Evolutionary conservation across 2,113 vertebrate species (phyloP).

Genomic region (Macrotus californicus): DNA sequence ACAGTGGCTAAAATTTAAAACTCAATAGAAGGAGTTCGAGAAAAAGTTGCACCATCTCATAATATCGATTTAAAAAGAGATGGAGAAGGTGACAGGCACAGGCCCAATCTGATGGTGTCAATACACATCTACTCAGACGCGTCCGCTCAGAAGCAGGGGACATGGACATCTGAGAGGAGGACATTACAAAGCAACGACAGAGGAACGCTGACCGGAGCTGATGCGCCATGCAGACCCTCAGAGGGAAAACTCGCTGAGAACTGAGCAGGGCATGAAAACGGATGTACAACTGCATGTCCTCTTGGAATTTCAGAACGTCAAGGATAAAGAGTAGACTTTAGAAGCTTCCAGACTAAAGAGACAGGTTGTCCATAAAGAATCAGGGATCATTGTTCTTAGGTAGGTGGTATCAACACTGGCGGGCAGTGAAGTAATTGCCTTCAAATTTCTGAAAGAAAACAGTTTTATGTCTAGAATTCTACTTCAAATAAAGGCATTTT

Average conservation of each 20-base stretch:
- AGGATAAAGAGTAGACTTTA: background rate
- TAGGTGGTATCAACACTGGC: background rate
- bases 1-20: background rate
- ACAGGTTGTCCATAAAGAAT: background rate
- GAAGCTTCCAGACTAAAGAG: background rate
- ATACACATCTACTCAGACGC: background rate
- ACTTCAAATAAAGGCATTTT: constrained; percentile 1
- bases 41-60: background rate
- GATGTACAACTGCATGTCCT: background rate
- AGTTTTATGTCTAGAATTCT: background rate
- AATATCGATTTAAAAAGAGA: background rate
- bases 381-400: background rate
- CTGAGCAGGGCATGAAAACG: background rate
- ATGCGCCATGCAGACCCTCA: background rate
- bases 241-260: background rate
- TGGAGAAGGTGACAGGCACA: background rate
- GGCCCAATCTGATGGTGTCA: fast-evolving
- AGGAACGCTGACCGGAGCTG: background rate
- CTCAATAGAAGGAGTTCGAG: background rate
- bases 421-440: background rate
- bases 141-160: background rate
- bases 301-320: background rate
- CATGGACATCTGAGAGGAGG: background rate
- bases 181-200: background rate
- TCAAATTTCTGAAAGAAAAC: background rate